Conservation (phyloP, 1,140 invertebrate species). For the Yoshiicerus persimilis region DNA sequence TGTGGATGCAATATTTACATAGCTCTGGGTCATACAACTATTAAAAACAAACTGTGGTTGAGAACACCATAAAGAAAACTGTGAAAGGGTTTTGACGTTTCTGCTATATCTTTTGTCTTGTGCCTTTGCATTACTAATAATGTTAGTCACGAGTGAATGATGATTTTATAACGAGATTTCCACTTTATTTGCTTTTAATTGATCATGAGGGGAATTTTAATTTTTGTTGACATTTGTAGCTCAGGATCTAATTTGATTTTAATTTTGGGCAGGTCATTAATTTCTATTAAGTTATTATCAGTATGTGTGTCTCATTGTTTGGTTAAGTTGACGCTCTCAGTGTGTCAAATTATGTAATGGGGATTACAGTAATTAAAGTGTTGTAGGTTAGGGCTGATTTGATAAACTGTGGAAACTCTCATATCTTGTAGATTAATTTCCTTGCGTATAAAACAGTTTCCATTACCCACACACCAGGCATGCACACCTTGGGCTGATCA, state of each 20-base stretch:
- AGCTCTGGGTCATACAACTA: background rate
- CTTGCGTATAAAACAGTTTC: background rate
- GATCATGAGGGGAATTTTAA: background rate
- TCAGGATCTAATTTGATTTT: background rate
- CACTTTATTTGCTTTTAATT: background rate
- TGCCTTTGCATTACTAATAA: background rate
- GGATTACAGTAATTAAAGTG: background rate
- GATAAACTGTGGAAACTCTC: background rate
- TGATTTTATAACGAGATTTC: background rate
- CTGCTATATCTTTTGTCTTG: background rate
- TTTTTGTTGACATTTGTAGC: background rate
- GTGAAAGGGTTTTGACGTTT: background rate
- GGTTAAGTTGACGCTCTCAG: no score
- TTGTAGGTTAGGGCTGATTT: background rate
- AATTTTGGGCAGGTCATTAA: background rate
- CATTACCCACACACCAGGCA: no score
- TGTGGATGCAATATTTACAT: background rate
- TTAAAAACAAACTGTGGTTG: background rate
- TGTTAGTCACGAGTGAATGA: background rate
- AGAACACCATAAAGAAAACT: background rate
- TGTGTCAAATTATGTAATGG: background rate
- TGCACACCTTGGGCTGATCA: background rate
- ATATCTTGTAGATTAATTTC: background rate
- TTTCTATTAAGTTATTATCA: background rate
- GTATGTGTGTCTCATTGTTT: no score